Base-by-base conservation (phyloP, 2,113 vertebrate species). In the Thymallus thymallus region DNA sequence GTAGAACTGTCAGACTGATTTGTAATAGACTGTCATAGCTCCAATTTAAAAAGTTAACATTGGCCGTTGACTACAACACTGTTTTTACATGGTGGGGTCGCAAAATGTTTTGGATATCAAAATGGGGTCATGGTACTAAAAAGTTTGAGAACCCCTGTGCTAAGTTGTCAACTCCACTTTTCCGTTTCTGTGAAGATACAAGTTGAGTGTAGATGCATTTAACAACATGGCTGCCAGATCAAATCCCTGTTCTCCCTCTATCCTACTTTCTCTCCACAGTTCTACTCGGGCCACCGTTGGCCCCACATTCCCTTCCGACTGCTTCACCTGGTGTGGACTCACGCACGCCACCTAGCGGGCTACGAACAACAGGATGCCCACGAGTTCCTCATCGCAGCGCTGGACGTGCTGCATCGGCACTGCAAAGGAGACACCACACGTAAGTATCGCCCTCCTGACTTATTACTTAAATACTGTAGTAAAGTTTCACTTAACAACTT, bases 341-440 rank as follows among this genome's bases (percentile, higher is more conserved):
- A 99, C 0, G 98, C 98, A 60, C 95, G 97, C 80, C 98, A 99
- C 92, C 95, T 99, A 84, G 98, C 98, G 18, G 98, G 98, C 87
- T 99, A 99, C 64, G 98, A 99, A 92, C 97, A 99, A 91, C 98
- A 99, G 88, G 97, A 99, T 48, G 98, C 98, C 74, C 98, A 99
- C 63, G 98, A 99, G 91, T 99, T 99, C 90, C 96, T 99, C 91
- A 99, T 99, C 58, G 98, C 98, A 29, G 98, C 98, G 1, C 89
- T 99, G 90, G 98, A 99, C 41, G 98, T 99, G 76, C 93, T 99
- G 22, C 98, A 99, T 89, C 93, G 97, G 77, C 98, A 99, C 92
- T 99, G 98, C 93, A 98, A 98, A 95, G 97, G 98, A 95, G 91
- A 89, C 85, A 86, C 86, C 75, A 87, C 88, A 76, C 87, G 90